Percentiles rank a stretch among this genome's conserved stretches.
Evolutionary conservation across 2,888 invertebrate species (phyloP).

Genomic region (Lasioglossum figueresi): DNA sequence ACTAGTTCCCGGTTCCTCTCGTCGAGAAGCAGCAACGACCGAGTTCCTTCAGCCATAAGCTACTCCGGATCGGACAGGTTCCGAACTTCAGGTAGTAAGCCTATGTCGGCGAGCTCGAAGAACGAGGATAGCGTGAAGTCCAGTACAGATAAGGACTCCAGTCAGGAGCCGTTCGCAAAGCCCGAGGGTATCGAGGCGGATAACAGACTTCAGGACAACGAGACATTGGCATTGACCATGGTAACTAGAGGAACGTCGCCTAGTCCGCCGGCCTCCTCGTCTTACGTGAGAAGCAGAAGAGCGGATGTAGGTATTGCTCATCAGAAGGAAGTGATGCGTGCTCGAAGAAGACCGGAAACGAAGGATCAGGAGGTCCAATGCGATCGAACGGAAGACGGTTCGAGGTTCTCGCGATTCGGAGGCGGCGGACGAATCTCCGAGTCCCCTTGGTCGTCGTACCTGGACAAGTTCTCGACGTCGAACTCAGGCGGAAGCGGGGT

Average conservation of each 20-base stretch:
- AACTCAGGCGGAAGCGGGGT: conserved; percentile 56
- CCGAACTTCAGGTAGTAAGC: conserved; percentile 66
- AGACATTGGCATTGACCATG: conserved; percentile 84
- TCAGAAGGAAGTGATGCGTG: conserved; percentile 88
- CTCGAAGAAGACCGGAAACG: conserved; percentile 85
- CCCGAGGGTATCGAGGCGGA: conserved; percentile 41
- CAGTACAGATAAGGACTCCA: conserved; percentile 40
- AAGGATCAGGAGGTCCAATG: conserved; percentile 91
- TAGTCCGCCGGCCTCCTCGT: conserved; percentile 87
- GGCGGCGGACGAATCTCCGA: conserved; percentile 86
- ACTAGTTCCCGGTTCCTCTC: conserved; percentile 67
- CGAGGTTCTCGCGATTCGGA: conserved; percentile 87
- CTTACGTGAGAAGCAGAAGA: conserved; percentile 88
- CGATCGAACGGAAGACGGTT: conserved; percentile 89
- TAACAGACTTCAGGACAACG: conserved; percentile 54
- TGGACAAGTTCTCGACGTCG: conserved; percentile 82
- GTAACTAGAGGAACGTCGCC: conserved; percentile 92
- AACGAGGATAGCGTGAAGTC: conserved; percentile 61
- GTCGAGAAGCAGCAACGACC: conserved; percentile 67
- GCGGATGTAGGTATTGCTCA: conserved; percentile 90
- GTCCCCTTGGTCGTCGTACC: conserved; percentile 88
- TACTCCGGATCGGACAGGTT: conserved; percentile 75
- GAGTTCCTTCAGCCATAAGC: conserved; percentile 65
- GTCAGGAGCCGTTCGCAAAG: conserved; percentile 18
- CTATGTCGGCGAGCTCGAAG: conserved; percentile 49